Conservation (phyloP, 2,888 invertebrate species). For the Orthosia incerta region DNA sequence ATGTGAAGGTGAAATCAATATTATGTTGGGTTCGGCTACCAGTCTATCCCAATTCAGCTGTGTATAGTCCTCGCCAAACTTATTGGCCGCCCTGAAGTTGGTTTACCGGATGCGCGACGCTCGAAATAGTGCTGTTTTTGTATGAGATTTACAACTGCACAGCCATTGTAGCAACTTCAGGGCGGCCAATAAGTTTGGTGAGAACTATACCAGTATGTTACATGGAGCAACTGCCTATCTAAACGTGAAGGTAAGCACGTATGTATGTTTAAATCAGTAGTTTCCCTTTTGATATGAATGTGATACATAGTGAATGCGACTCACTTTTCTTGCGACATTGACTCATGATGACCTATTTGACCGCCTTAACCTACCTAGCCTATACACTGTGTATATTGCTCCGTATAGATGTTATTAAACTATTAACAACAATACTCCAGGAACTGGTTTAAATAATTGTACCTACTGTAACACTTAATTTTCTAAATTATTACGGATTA, state of each 20-base stretch:
- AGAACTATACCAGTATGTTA: too few species aligned
- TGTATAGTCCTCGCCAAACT: too few species aligned
- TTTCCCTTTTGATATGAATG: background rate
- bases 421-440: background rate
- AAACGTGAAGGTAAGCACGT: background rate
- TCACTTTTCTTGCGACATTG: conserved; percentile 17
- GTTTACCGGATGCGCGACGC: too few species aligned
- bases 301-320: background rate
- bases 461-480: background rate
- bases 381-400: background rate
- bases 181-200: too few species aligned
- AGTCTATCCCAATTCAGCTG: too few species aligned
- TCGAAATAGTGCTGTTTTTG: too few species aligned
- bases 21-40: too few species aligned
- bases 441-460: background rate
- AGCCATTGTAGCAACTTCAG: too few species aligned
- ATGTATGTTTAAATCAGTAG: conserved; percentile 1
- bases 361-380: conserved; percentile 32
- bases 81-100: too few species aligned
- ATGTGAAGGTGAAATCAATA: too few species aligned
- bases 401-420: background rate
- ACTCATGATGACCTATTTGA: conserved; percentile 49
- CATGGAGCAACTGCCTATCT: too few species aligned
- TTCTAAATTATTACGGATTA: background rate
- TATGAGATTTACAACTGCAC: too few species aligned